phyloP scores from a whole-genome alignment of 1,140 invertebrate species.

The Zaprionus vittiger region DNA sequence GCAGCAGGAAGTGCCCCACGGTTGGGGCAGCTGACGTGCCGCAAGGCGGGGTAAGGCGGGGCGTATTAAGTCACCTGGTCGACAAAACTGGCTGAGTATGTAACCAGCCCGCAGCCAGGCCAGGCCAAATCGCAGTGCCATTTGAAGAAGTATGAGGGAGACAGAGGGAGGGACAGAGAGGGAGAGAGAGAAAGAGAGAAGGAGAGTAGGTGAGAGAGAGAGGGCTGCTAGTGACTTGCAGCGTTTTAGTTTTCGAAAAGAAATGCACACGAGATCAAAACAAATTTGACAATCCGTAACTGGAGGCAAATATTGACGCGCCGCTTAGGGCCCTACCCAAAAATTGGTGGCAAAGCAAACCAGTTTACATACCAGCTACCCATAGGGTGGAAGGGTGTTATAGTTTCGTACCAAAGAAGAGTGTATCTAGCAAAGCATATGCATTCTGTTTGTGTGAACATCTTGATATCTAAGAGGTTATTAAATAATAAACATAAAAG shows the following conservation, averaged over 20 bases:
- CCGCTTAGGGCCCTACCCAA: background rate
- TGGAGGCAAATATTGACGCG: constrained; percentile 13
- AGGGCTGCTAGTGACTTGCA: background rate
- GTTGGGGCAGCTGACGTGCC: background rate
- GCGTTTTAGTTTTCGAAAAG: constrained; percentile 20
- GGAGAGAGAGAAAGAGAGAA: background rate
- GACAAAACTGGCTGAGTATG: constrained; percentile 24
- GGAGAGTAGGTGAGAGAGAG: background rate
- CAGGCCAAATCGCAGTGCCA: background rate
- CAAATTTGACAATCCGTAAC: constrained; percentile 19
- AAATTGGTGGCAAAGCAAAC: constrained; percentile 11
- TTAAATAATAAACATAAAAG: too few species aligned
- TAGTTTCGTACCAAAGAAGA: background rate
- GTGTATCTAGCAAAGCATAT: background rate
- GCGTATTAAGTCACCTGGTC: constrained; percentile 11
- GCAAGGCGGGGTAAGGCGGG: background rate
- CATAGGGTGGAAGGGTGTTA: too few species aligned
- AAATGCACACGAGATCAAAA: constrained; percentile 17
- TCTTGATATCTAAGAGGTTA: too few species aligned
- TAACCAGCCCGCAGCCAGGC: constrained; percentile 43
- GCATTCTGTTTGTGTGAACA: background rate
- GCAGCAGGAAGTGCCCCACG: constrained; percentile 1
- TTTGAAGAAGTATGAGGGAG: background rate
- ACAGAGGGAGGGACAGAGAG: background rate
- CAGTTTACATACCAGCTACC: background rate